A percentile compares a stretch with the other conserved stretches of the same genome.
phyloP scores from a whole-genome alignment of 1,140 invertebrate species.

The Lamellibrachia luymesi region DNA sequence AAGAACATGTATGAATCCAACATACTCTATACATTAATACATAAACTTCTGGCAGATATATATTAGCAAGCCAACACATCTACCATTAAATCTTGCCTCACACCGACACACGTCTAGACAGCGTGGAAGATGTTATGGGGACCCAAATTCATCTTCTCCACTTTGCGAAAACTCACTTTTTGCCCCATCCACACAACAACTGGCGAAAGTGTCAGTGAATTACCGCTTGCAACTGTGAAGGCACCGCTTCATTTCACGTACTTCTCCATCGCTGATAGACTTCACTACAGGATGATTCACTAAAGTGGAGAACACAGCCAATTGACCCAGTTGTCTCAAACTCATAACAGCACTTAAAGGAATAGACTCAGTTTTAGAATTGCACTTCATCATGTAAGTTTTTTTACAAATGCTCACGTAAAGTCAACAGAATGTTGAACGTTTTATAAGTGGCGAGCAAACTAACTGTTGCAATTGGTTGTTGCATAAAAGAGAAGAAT shows the following conservation, averaged over 20 bases:
- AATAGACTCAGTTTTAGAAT: neutral
- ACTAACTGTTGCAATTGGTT: neutral
- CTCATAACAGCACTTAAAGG: neutral
- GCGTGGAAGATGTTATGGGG: neutral
- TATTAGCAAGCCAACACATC: no score
- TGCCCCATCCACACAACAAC: neutral
- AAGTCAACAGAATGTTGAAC: neutral
- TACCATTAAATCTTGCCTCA: no score
- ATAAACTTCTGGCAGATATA: no score
- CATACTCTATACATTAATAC: no score
- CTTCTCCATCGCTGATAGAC: neutral
- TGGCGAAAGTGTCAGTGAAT: neutral
- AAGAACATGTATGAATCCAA: no score
- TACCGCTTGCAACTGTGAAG: neutral
- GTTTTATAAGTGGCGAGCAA: neutral
- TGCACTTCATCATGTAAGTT: neutral
- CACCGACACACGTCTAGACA: neutral
- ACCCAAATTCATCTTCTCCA: neutral
- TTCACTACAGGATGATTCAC: neutral
- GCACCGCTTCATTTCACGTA: neutral
- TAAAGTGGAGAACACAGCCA: neutral
- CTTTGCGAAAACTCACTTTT: neutral
- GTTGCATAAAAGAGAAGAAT: neutral
- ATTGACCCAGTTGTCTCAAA: neutral
- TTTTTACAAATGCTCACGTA: neutral